Base-by-base conservation (phyloP, 2,888 invertebrate species). In the Coleophora deauratella region DNA sequence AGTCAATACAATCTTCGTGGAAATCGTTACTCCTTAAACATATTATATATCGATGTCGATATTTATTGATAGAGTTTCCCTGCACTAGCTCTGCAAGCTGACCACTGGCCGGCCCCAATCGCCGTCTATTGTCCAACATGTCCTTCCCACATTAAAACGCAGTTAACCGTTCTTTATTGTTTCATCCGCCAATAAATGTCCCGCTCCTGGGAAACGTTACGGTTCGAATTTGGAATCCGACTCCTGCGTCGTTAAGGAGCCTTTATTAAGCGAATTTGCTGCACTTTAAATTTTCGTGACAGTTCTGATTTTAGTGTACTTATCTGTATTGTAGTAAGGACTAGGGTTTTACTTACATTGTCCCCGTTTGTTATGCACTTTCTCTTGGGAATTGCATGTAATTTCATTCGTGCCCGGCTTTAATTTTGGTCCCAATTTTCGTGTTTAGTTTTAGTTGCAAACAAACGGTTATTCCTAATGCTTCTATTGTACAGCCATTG, bases 161-260 rank as follows among this genome's bases (percentile, higher is more conserved):
- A 74, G 78, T 84, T 84, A 82, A 76, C 74, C 77, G 77, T 81
- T 82, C 82, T 84, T 84, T 84, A 85, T 85, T 84, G 82, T 85
- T 84, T 81, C 74, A 84, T 80, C 73, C 62, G 57, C 76, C 77
- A 72, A 80, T 81, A 81, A 81, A 80, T 75, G 82, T 78, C 72
- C 70, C 67, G 59, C 73, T 72, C 73, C 73, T 79, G 80, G 80
- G 76, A 80, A 79, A 76, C 68, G 66, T 67, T 54, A 53, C 58
- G 62, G 59, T 57, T 53, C 66, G 66, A 66, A 21, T 68, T 70
- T 70, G 69, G 69, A 74, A 70, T 71, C 64, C 52, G 55, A 61
- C 67, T 66, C 61, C 70, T 21, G 21, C 21, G 21, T 21, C 3
- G 21, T 21, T 21, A 21, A 21, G 21, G 21, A 21, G 21, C 21